A percentile compares a stretch with the other conserved stretches of the same genome.
Evolutionary conservation across 2,888 invertebrate genomes (phyloP).

Genomic region (Polietes domitor): DNA sequence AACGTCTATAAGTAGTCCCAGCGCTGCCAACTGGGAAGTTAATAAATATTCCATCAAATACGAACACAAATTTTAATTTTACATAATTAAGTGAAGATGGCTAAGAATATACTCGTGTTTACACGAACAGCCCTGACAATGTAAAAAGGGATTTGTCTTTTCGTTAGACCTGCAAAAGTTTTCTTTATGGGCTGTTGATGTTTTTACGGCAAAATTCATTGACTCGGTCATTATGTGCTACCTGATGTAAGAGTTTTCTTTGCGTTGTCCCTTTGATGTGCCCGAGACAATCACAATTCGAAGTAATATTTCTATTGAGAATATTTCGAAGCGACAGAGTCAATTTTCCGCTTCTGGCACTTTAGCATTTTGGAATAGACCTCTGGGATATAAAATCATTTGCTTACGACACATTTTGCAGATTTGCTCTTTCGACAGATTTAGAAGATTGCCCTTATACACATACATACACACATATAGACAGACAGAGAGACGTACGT

Average conservation of each 20-base stretch:
- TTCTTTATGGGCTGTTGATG: neutral
- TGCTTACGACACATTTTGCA: conserved; percentile 10
- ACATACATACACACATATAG: no score
- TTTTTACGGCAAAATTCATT: neutral
- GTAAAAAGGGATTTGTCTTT: no score
- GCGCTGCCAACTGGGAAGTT: no score
- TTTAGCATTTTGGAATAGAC: conserved; percentile 18
- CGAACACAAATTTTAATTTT: no score
- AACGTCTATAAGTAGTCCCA: no score
- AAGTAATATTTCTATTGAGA: neutral
- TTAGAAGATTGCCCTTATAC: conserved; percentile 6
- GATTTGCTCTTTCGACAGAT: neutral
- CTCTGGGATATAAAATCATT: conserved; percentile 27
- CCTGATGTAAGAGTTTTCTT: neutral
- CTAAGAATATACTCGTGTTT: no score
- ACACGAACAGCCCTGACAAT: no score
- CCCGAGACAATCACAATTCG: neutral
- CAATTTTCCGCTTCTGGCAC: neutral
- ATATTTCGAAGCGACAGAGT: neutral
- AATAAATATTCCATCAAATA: no score
- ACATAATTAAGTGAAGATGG: no score
- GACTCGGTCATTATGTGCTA: neutral
- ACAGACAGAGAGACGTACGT: neutral
- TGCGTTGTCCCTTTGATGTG: neutral
- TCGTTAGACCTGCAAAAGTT: neutral